Evolutionary conservation across 2,113 vertebrate genomes (phyloP).

Genomic region (Bothrops jararaca): DNA sequence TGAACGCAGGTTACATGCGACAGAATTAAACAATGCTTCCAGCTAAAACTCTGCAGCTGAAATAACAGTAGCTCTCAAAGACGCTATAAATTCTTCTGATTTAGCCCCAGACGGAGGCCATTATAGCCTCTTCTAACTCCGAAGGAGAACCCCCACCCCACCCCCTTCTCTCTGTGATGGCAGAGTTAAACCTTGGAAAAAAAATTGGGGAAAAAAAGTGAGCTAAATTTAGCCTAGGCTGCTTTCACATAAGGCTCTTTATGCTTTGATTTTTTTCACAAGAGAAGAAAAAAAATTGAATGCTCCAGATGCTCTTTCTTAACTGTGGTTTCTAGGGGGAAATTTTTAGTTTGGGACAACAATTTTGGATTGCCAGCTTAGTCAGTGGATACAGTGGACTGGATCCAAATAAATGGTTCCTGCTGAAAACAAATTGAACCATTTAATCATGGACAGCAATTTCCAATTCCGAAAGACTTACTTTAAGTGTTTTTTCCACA

Average conservation of each 20-base stretch:
- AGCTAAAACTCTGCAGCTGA: constrained; percentile 44
- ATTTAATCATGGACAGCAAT: not conserved
- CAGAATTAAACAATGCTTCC: constrained; percentile 34
- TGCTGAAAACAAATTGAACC: not conserved
- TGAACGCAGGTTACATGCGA: constrained; percentile 1
- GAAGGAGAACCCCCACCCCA: not conserved
- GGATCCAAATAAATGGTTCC: not conserved
- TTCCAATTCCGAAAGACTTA: not conserved
- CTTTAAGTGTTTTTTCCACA: not conserved
- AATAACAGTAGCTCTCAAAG: constrained; percentile 29
- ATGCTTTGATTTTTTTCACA: not conserved
- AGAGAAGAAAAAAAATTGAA: not conserved
- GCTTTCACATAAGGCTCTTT: not conserved
- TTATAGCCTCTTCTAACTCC: not conserved
- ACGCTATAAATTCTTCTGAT: constrained; percentile 31
- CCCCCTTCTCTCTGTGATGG: not conserved
- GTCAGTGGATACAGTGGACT: not conserved
- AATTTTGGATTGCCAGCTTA: not conserved
- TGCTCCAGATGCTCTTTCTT: too few species aligned
- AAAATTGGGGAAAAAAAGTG: not conserved
- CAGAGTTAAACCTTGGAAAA: not conserved
- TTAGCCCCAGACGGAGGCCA: not conserved
- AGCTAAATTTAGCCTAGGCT: not conserved
- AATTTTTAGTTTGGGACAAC: not conserved
- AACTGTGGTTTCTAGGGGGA: not conserved